Percentiles rank a stretch among this genome's conserved stretches.
Evolutionary conservation across 2,888 invertebrate genomes (phyloP).

Genomic region (Mesorhabditis sp.): DNA sequence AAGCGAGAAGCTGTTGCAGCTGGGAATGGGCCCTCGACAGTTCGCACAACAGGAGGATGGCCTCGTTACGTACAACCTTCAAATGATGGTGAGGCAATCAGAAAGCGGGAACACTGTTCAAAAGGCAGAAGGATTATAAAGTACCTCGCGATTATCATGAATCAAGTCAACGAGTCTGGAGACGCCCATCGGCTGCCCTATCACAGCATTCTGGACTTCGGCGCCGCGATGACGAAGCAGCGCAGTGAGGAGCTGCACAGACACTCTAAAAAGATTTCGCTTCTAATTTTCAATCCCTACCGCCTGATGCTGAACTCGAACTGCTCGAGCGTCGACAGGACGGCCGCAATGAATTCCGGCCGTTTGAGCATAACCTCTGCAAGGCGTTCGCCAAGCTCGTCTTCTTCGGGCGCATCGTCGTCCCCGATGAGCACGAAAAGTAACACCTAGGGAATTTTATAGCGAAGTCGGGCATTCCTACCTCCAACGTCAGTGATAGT

Average conservation of each 20-base stretch:
- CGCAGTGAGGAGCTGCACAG: constrained; percentile 72
- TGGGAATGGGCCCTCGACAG: constrained; percentile 88
- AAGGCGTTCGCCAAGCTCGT: constrained; percentile 62
- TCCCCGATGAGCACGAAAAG: constrained; percentile 70
- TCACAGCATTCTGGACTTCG: constrained; percentile 64
- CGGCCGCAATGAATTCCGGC: constrained; percentile 39
- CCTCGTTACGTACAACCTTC: constrained; percentile 62
- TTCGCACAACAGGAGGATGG: constrained; percentile 81
- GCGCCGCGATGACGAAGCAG: constrained; percentile 75
- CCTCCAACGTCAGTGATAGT: constrained; percentile 83
- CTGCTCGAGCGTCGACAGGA: constrained; percentile 42
- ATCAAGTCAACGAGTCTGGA: constrained; percentile 94
- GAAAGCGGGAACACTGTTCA: background rate
- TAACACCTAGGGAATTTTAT: background rate
- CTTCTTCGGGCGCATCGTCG: constrained; percentile 57
- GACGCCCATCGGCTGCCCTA: constrained; percentile 75
- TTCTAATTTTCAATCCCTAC: constrained; percentile 18
- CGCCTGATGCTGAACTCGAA: constrained; percentile 48
- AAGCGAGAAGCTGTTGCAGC: constrained; percentile 92
- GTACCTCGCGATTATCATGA: constrained; percentile 84
- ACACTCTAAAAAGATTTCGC: constrained; percentile 18
- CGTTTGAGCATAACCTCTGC: constrained; percentile 60
- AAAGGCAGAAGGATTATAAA: background rate
- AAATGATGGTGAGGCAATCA: background rate
- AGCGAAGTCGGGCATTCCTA: constrained; percentile 65